phyloP scores from a whole-genome alignment of 2,888 invertebrate genomes.

The Mythimna vitellina region DNA sequence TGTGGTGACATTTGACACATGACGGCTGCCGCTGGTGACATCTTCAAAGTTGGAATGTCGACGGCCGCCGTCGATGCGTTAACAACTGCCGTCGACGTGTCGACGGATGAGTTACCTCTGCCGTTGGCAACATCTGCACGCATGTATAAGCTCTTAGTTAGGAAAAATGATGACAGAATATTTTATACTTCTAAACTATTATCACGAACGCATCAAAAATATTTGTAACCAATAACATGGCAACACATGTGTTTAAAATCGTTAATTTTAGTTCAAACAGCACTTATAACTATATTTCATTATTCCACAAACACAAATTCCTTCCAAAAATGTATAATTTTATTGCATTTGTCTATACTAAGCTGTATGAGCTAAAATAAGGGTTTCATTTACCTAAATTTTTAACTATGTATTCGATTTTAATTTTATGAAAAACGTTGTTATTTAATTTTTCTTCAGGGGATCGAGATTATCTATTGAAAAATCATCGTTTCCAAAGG shows the following conservation, averaged over 20 bases:
- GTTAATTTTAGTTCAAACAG: constrained; percentile 80
- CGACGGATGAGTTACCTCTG: no score
- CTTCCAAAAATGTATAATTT: constrained; percentile 66
- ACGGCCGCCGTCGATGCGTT: no score
- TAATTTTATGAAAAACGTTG: constrained; percentile 59
- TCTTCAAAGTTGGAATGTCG: no score
- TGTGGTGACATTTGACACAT: no score
- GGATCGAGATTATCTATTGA: constrained; percentile 98
- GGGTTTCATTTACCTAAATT: constrained; percentile 71
- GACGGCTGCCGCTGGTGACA: no score
- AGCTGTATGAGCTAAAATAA: constrained; percentile 80
- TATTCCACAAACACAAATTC: constrained; percentile 66
- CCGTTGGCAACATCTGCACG: no score
- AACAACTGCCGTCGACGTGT: no score
- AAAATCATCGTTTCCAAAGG: constrained; percentile 98
- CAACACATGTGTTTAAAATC: constrained; percentile 78
- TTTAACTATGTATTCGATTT: constrained; percentile 70
- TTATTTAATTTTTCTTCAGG: constrained; percentile 93
- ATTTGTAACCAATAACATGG: constrained; percentile 87
- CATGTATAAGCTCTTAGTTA: constrained; percentile 21
- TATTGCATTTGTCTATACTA: constrained; percentile 76
- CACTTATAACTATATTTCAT: constrained; percentile 71
- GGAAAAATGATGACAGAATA: constrained; percentile 56
- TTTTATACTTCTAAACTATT: constrained; percentile 75
- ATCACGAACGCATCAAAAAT: constrained; percentile 79